Percentiles rank a stretch among this genome's conserved stretches.
Conservation (phyloP, 2,797 vertebrate species). For the Brotula barbata region DNA sequence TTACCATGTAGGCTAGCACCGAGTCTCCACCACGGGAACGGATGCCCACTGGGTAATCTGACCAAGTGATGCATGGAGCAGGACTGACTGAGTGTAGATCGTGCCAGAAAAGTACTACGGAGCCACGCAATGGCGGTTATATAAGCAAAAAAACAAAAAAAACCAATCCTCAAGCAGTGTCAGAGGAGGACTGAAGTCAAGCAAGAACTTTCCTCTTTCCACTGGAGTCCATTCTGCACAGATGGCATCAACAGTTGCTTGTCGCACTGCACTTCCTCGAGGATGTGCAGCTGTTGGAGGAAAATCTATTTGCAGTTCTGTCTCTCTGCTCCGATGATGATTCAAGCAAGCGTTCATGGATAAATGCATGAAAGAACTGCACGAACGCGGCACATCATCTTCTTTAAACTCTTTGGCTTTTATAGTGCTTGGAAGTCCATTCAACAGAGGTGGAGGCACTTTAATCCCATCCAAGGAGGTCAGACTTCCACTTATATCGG, state of each 20-base stretch:
- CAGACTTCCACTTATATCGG: no score
- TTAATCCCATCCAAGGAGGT: no score
- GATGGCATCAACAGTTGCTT: constrained; percentile 71
- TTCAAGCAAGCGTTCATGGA: constrained; percentile 17
- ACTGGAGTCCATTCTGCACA: constrained; percentile 41
- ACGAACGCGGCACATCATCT: neutral
- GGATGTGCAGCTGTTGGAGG: constrained; percentile 62
- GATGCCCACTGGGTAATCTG: constrained; percentile 75
- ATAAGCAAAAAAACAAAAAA: constrained; percentile 41
- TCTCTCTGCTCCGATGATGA: constrained; percentile 25
- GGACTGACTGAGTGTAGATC: constrained; percentile 48
- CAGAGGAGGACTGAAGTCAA: constrained; percentile 40
- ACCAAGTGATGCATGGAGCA: constrained; percentile 71
- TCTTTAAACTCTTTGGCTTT: neutral
- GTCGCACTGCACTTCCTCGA: constrained; percentile 58
- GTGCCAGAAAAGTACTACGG: constrained; percentile 62
- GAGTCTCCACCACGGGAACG: constrained; percentile 54
- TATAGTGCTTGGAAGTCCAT: no score
- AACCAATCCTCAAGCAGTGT: constrained; percentile 7
- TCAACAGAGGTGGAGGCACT: no score
- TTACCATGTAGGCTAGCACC: constrained; percentile 51
- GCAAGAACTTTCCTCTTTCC: constrained; percentile 47
- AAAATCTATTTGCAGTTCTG: constrained; percentile 29
- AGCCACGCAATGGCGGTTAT: constrained; percentile 56
- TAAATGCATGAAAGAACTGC: constrained; percentile 10